phyloP scores from a whole-genome alignment of 2,888 invertebrate species.

The Hyposoter dolosus region DNA sequence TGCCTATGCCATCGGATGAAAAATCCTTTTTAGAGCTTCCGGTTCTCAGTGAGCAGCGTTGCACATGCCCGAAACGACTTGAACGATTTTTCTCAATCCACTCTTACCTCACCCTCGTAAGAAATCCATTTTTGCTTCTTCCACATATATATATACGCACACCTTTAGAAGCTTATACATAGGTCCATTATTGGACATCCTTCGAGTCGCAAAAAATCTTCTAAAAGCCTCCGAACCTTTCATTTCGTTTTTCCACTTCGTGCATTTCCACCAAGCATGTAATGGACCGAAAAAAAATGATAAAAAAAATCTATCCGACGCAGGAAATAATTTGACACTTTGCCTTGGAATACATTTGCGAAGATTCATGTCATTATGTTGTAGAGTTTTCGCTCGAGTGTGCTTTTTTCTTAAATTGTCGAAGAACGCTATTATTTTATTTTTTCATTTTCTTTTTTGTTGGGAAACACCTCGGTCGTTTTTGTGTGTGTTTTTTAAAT shows the following conservation, averaged over 20 bases:
- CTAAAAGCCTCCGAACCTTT: conserved; percentile 44
- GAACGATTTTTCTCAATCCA: conserved; percentile 51
- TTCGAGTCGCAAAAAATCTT: conserved; percentile 43
- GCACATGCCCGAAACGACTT: conserved; percentile 11
- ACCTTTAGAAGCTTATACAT: background rate
- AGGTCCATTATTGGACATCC: conserved; percentile 49
- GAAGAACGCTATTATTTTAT: background rate
- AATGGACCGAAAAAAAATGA: background rate
- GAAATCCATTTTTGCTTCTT: conserved; percentile 57
- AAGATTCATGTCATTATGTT: background rate
- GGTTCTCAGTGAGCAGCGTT: conserved; percentile 44
- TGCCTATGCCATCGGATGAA: conserved; percentile 35
- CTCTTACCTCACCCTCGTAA: conserved; percentile 38
- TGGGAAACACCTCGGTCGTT: background rate
- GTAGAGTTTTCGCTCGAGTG: background rate
- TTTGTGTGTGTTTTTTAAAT: background rate
- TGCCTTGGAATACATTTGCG: background rate
- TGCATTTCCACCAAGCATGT: conserved; percentile 1
- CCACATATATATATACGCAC: background rate
- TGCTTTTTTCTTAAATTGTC: background rate
- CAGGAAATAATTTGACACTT: background rate
- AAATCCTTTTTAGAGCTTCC: conserved; percentile 54
- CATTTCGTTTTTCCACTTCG: conserved; percentile 35
- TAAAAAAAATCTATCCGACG: background rate
- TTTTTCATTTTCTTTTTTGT: background rate